phyloP scores from a whole-genome alignment of 1,140 invertebrate genomes.

The Stegodyphus dumicola region DNA sequence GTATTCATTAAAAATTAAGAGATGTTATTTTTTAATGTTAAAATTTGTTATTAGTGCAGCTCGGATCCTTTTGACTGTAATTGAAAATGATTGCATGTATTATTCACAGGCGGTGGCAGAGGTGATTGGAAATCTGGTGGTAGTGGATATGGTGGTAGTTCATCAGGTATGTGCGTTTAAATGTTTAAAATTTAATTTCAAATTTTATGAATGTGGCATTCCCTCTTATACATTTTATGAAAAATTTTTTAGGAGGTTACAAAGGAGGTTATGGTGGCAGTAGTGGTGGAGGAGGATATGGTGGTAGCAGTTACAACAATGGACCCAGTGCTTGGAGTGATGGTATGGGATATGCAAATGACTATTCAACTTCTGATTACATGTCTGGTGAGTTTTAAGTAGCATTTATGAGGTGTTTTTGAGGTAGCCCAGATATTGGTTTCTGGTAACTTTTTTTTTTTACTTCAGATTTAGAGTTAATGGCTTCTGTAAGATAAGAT shows the following conservation, averaged over 20 bases:
- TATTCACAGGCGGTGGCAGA: conserved; percentile 17
- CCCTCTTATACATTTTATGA: background rate
- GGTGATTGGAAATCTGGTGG: conserved; percentile 25
- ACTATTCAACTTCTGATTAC: conserved; percentile 33
- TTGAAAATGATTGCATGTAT: too few relatives aligned
- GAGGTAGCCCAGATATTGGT: too few relatives aligned
- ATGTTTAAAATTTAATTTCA: background rate
- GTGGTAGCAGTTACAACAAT: conserved; percentile 36
- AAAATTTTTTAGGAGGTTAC: background rate
- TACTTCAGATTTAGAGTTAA: too few relatives aligned
- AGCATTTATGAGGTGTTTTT: too few relatives aligned
- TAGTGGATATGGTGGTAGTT: background rate
- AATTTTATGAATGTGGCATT: background rate
- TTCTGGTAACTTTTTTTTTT: too few relatives aligned
- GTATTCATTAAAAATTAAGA: background rate
- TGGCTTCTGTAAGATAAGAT: too few relatives aligned
- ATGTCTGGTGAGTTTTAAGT: conserved; percentile 8
- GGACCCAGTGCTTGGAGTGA: conserved; percentile 30
- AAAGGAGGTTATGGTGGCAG: conserved; percentile 32
- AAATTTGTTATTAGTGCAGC: too few relatives aligned
- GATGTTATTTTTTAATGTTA: background rate
- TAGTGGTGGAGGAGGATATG: conserved; percentile 27
- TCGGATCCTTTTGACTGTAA: too few relatives aligned
- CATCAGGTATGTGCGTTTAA: background rate
- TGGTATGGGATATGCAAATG: conserved; percentile 41